phyloP scores from a whole-genome alignment of 2,797 vertebrate species.

The Chelidonichthys spinosus region DNA sequence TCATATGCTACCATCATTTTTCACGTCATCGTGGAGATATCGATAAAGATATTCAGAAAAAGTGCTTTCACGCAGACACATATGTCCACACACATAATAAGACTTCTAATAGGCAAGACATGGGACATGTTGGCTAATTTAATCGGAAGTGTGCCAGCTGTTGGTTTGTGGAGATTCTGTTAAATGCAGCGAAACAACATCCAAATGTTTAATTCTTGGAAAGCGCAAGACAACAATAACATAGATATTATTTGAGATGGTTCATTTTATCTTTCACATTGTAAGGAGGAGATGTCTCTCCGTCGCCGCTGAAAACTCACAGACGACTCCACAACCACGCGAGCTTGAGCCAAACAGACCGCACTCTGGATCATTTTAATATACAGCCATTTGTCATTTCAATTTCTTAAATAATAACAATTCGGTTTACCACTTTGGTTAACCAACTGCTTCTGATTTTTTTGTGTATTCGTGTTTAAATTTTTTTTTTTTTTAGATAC shows the following conservation, averaged over 20 bases:
- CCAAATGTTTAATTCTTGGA: neutral
- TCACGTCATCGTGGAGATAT: neutral
- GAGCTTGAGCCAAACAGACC: constrained; percentile 2
- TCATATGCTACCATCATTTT: constrained; percentile 6
- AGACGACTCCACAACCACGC: constrained; percentile 1
- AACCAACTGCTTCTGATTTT: constrained; percentile 7
- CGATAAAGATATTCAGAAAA: constrained; percentile 1
- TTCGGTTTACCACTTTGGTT: neutral
- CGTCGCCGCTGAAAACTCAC: neutral
- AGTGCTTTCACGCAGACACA: neutral
- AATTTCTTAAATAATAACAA: constrained; percentile 12
- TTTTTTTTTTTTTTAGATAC: neutral
- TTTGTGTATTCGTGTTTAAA: neutral
- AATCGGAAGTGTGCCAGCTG: neutral
- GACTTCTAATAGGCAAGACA: neutral
- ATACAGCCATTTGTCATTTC: constrained; percentile 7
- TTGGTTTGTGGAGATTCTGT: neutral
- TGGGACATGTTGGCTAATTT: neutral
- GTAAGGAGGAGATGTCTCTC: neutral
- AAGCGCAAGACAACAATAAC: neutral
- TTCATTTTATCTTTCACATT: neutral
- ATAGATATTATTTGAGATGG: neutral
- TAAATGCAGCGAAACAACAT: neutral
- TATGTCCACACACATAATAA: neutral
- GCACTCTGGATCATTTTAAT: constrained; percentile 11